Evolutionary conservation across 2,888 invertebrate genomes (phyloP).

Genomic region (Copidosoma aretas): DNA sequence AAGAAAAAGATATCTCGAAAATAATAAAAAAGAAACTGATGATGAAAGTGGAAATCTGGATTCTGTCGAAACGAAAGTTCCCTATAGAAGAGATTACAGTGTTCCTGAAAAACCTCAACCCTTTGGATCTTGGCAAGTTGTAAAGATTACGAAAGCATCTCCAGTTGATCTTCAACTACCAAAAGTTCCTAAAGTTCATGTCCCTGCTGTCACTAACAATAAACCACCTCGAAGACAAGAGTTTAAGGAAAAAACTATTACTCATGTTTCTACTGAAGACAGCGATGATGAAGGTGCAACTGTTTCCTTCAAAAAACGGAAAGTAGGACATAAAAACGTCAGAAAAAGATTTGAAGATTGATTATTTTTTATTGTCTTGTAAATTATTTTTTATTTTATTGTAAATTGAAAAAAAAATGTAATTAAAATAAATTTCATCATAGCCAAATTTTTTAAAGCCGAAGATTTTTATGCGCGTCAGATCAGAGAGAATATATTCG

Average conservation of each 20-base stretch:
- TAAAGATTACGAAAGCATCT: conserved; percentile 63
- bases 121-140: conserved; percentile 79
- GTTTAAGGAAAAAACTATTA: conserved; percentile 71
- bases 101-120: conserved; percentile 71
- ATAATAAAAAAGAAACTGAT: conserved; percentile 64
- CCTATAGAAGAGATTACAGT: conserved; percentile 65
- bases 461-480: too few species aligned
- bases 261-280: conserved; percentile 65
- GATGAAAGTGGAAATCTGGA: conserved; percentile 52
- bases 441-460: too few species aligned
- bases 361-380: too few species aligned
- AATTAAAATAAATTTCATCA: too few species aligned
- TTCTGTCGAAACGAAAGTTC: conserved; percentile 54
- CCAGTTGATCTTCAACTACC: conserved; percentile 74
- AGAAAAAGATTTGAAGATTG: conserved; percentile 70
- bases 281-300: conserved; percentile 59
- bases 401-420: too few species aligned
- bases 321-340: conserved; percentile 71
- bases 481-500: too few species aligned
- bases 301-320: conserved; percentile 74
- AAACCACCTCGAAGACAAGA: conserved; percentile 64
- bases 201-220: conserved; percentile 54
- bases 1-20: conserved; percentile 61
- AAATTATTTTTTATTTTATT: too few species aligned
- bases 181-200: conserved; percentile 55